Evolutionary conservation across 1,140 invertebrate genomes (phyloP), one percentile per base, ranked within the genome.

Genomic region (Pseudomyrmex concolor): DNA sequence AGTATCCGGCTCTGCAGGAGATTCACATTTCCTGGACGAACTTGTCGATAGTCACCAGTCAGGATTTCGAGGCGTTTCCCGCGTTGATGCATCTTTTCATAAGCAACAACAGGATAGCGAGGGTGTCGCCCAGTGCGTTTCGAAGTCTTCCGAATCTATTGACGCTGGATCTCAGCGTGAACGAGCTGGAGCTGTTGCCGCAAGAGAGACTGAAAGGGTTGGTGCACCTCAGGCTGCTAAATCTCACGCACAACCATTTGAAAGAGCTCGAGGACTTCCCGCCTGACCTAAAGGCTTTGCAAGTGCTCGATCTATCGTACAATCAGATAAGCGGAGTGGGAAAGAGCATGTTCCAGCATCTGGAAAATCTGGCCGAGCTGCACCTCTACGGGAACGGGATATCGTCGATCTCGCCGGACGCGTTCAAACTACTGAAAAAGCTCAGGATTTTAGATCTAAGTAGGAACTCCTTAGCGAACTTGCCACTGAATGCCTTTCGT

Each of bases 61-160:
- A 97, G 90, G 98, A 98, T 89, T 98, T 99, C 88, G 96, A 97
- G 89, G 96, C 97, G 10, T 98, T 98, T 89, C 96, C 97, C 1
- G 95, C 96, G 0, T 93, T 99, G 43, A 95, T 97, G 86, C 96
- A 96, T 89, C 94, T 98, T 17, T 96, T 96, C 84, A 93, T 99
- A 62, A 94, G 95, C 2, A 94, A 96, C 84, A 98, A 98, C 92
- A 95, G 95, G 78, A 97, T 99, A 57, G 95, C 95, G 1, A 95
- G 97, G 71, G 95, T 98, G 73, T 98, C 97, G 0, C 97, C 98
- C 0, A 97, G 97, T 8, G 97, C 97, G 22, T 98, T 99, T 92
- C 95, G 95, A 48, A 96, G 96, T 80, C 93, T 99, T 19, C 95
- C 95, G 7, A 96, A 96, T 91, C 94, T 99, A 45, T 93, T 97